Evolutionary conservation across 2,113 vertebrate species (phyloP).

Genomic region (Balaeniceps rex): DNA sequence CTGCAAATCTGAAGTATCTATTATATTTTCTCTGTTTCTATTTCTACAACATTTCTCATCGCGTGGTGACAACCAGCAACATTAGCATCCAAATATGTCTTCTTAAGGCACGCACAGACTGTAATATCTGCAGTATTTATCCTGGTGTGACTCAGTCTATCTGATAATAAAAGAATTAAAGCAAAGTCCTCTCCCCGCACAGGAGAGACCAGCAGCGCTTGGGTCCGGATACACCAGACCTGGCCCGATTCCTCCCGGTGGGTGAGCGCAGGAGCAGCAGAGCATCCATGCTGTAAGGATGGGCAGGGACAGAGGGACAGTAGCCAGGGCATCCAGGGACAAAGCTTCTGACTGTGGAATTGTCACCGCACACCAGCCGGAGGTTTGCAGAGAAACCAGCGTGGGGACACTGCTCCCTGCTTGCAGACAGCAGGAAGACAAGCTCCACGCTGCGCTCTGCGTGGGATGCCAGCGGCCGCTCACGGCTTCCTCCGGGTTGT

Average conservation of each 20-base stretch:
- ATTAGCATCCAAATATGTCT: neutral
- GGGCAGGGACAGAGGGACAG: neutral
- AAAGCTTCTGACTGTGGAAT: neutral
- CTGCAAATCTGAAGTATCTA: slow-evolving; percentile 35
- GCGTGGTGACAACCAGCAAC: neutral
- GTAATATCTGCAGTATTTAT: neutral
- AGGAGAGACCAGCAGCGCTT: fast-evolving
- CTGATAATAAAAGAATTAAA: neutral
- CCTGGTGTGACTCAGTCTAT: neutral
- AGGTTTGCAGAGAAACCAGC: neutral
- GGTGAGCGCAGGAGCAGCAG: neutral
- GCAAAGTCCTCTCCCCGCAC: neutral
- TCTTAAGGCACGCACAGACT: neutral
- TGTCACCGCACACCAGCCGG: fast-evolving
- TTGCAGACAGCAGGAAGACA: slow-evolving; percentile 1
- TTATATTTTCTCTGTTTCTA: slow-evolving; percentile 23
- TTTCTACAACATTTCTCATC: neutral
- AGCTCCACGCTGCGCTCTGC: neutral
- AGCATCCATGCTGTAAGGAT: fast-evolving
- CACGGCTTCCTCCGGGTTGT: fast-evolving
- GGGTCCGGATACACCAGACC: fast-evolving
- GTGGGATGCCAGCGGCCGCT: neutral
- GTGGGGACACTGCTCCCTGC: slow-evolving; percentile 47
- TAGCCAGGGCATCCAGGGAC: fast-evolving
- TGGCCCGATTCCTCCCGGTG: fast-evolving